Percentiles rank a stretch among this genome's conserved stretches.
These are phyloP conservation scores for Tortrix viridana DNA, from an alignment of 2,888 invertebrate genomes.

Conservation along the genomic window DNA sequence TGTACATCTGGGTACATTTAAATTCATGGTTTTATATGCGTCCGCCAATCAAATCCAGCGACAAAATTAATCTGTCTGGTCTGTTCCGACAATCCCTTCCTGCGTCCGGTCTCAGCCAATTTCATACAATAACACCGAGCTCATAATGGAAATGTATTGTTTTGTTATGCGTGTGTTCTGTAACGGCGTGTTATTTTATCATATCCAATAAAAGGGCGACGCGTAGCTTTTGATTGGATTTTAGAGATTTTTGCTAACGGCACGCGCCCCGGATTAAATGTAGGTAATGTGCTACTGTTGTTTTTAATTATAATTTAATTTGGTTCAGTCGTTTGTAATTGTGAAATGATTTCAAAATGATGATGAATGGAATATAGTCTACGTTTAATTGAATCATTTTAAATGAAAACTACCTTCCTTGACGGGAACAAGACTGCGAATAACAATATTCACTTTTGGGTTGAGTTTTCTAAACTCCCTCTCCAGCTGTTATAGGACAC, in stretches of 20 bases:
- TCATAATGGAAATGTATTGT: constrained; percentile 57
- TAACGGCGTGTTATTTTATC: constrained; percentile 66
- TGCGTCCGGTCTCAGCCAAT: constrained; percentile 60
- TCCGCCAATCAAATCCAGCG: constrained; percentile 57
- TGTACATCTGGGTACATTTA: constrained; percentile 32
- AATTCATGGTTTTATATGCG: constrained; percentile 41
- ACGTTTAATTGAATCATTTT: too few relatives aligned
- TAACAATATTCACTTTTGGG: not conserved
- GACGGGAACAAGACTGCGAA: not conserved
- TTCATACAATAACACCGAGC: constrained; percentile 72
- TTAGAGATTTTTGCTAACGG: constrained; percentile 46
- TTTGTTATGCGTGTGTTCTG: constrained; percentile 51
- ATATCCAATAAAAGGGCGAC: constrained; percentile 60
- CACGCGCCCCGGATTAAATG: constrained; percentile 35
- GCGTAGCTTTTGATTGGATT: constrained; percentile 71
- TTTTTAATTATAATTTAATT: constrained; percentile 31
- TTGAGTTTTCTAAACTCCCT: constrained; percentile 10
- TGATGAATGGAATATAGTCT: too few relatives aligned
- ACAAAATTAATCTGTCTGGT: constrained; percentile 65
- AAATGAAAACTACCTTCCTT: too few relatives aligned
- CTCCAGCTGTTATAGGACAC: constrained; percentile 9
- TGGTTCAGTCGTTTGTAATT: not conserved
- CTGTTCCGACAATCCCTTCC: constrained; percentile 51
- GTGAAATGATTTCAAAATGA: not conserved
- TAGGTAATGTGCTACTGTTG: constrained; percentile 29